Percentiles rank a stretch among this genome's conserved stretches.
phyloP scores from a whole-genome alignment of 2,888 invertebrate species.

The Spisula solida region DNA sequence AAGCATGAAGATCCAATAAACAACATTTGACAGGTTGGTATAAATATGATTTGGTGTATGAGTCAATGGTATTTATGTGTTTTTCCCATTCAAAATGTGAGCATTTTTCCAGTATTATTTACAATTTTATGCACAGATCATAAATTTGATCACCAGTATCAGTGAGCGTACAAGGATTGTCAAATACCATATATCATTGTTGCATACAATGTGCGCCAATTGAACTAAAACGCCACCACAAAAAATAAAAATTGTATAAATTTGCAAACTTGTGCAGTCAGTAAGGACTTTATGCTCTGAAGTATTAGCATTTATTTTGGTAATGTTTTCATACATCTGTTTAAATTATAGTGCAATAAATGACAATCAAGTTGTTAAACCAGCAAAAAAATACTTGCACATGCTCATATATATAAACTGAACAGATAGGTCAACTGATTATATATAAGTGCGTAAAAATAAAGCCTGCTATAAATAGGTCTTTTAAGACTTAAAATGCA shows the following conservation, averaged over 20 bases:
- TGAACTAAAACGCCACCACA: neutral
- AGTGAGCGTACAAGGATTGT: neutral
- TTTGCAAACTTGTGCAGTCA: neutral
- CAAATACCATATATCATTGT: neutral
- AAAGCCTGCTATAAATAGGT: too few relatives aligned
- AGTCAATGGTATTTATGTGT: constrained; percentile 18
- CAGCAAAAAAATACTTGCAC: too few relatives aligned
- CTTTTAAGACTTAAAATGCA: too few relatives aligned
- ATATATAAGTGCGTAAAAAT: too few relatives aligned
- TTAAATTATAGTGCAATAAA: too few relatives aligned
- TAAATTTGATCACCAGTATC: constrained; percentile 1
- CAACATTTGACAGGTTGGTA: constrained; percentile 15
- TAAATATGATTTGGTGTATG: neutral
- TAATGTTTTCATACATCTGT: too few relatives aligned
- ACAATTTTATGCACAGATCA: neutral
- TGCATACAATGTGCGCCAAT: neutral
- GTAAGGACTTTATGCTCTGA: neutral
- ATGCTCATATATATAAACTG: too few relatives aligned
- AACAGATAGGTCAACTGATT: too few relatives aligned
- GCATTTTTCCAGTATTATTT: neutral
- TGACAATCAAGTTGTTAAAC: too few relatives aligned
- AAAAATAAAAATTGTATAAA: neutral
- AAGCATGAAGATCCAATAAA: constrained; percentile 1
- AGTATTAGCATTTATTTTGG: neutral
- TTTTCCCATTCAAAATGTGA: neutral